These are phyloP conservation scores for Nebria ingens DNA, from an alignment of 1,140 invertebrate species.

Conservation along the genomic window DNA sequence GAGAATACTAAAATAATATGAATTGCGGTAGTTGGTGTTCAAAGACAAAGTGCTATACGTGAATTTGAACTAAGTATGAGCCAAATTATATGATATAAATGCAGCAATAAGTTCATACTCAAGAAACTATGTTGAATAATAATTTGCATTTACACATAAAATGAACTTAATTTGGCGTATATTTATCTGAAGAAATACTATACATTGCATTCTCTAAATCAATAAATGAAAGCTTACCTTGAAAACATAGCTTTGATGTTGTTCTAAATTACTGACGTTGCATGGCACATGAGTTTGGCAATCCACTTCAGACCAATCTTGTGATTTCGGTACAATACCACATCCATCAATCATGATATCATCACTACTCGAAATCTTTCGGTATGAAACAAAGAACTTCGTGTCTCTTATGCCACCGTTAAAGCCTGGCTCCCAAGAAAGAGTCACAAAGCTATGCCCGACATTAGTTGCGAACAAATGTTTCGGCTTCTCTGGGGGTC, in stretches of 20 bases:
- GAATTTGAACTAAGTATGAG: too few species aligned
- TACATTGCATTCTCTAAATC: too few species aligned
- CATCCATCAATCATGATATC: slow-evolving; percentile 49
- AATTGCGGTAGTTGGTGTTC: too few species aligned
- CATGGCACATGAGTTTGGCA: slow-evolving; percentile 78
- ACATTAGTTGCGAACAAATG: slow-evolving; percentile 56
- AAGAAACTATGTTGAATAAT: too few species aligned
- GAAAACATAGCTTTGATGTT: slow-evolving; percentile 72
- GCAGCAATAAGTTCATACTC: too few species aligned
- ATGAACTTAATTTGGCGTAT: too few species aligned
- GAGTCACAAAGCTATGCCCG: slow-evolving; percentile 62
- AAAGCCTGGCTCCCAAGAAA: slow-evolving; percentile 79
- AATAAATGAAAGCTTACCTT: slow-evolving; percentile 42
- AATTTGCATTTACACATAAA: too few species aligned
- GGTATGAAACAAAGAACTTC: slow-evolving; percentile 72
- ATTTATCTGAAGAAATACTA: too few species aligned
- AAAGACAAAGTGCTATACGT: too few species aligned
- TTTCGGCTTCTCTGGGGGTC: slow-evolving; percentile 70
- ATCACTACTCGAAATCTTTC: slow-evolving; percentile 49
- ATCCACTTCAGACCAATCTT: slow-evolving; percentile 68
- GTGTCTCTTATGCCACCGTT: slow-evolving; percentile 78
- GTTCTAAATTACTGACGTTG: slow-evolving; percentile 70
- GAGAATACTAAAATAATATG: too few species aligned
- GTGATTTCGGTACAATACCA: slow-evolving; percentile 44
- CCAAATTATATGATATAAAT: too few species aligned